Evolutionary conservation across 2,113 vertebrate species (phyloP), one percentile per base, ranked within the genome.

Genomic region (Lathamus discolor): DNA sequence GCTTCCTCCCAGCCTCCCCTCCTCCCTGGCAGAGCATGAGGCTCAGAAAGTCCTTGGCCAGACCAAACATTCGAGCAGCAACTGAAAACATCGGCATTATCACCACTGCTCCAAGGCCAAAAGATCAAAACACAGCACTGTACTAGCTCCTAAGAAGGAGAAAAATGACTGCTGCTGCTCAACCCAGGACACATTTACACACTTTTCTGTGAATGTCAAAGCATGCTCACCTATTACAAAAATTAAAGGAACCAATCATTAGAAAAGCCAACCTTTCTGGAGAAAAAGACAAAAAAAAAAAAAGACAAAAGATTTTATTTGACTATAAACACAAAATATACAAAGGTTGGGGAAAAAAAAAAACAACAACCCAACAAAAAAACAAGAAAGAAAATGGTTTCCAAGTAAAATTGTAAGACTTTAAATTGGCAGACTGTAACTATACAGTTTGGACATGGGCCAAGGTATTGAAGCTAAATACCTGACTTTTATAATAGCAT

Each of bases 381-480:
- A 51, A 12, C 1, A 49, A 67, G 33, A 82, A 64, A 77, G 48
- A 83, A 92, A 77, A 83, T 0, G 0, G 39, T 41, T 59, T 62
- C 46, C 19, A 83, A 35, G 5, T 59, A 43, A 74, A 72, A 43
- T n/a, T 51, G 6, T 39, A 77, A 20, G 25, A 81, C 8, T 54
- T 70, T 43, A n/a, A 51, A 63, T 15, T 88, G 76, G 5, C 76
- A 92, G 20, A 57, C 6, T 35, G 2, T 31, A 86, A 48, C 19
- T 37, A 62, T 11, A 46, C 46, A 64, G 16, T 43, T 7, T 31
- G 35, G 49, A 72, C 19, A 37, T 0, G 0, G 22, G 11, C 4
- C 41, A 88, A 28, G 10, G 14, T 37, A 70, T 3, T 7, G 4
- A 72, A 88, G 19, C 33, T 75, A 54, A 49, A n/a, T 33, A 54